Conservation (phyloP, 2,888 invertebrate genomes). For the Pachydiplax longipennis region DNA sequence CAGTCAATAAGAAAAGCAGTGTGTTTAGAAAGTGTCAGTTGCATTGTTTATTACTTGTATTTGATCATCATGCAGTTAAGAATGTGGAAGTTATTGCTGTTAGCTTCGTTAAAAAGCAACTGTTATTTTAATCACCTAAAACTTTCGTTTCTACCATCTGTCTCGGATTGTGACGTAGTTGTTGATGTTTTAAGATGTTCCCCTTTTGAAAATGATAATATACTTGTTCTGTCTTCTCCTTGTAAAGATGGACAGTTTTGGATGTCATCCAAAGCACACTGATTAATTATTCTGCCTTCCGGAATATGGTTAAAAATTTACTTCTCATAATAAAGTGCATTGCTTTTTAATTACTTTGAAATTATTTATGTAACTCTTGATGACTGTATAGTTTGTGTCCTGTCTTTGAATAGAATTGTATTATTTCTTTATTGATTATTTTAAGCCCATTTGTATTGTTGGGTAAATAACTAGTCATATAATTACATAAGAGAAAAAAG, state of each 20-base stretch:
- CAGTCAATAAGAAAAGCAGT: neutral
- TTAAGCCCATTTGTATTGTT: neutral
- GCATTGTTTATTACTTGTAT: neutral
- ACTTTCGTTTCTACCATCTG: neutral
- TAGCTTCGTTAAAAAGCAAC: neutral
- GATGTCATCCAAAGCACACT: neutral
- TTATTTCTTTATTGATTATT: constrained; percentile 19
- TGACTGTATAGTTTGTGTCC: neutral
- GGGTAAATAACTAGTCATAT: constrained; percentile 6
- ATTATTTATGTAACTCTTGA: neutral
- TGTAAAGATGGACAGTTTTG: neutral
- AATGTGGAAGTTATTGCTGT: neutral
- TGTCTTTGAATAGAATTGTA: constrained; percentile 9
- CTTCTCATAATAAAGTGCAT: no score
- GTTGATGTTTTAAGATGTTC: neutral
- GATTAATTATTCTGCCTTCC: no score
- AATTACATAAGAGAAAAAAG: neutral
- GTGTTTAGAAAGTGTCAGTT: neutral
- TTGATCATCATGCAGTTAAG: neutral
- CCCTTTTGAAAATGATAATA: neutral
- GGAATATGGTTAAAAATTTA: neutral
- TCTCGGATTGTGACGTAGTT: no score
- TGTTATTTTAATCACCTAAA: neutral
- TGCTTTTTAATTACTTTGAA: neutral
- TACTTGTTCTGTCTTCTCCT: neutral